Percentiles rank a stretch among this genome's conserved stretches.
Conservation (phyloP, 2,888 invertebrate genomes). For the Archips xylosteana region DNA sequence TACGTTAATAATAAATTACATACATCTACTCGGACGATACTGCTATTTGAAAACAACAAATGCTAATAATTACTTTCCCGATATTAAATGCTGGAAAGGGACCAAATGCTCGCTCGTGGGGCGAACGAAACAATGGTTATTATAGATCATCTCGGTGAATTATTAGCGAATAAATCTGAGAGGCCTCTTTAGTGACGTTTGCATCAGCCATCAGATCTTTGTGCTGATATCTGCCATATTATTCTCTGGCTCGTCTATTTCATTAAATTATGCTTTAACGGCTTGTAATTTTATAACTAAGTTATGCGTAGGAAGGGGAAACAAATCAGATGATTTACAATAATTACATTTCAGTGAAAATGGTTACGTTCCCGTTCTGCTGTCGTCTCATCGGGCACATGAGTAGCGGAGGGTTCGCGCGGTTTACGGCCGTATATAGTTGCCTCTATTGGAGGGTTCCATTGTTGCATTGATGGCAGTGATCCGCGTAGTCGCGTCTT, state of each 20-base stretch:
- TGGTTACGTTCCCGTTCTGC: slow-evolving; percentile 36
- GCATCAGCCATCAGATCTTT: slow-evolving; percentile 47
- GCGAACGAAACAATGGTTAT: slow-evolving; percentile 59
- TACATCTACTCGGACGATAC: slow-evolving; percentile 65
- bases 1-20: slow-evolving; percentile 75
- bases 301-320: slow-evolving; percentile 25
- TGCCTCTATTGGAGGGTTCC: slow-evolving; percentile 80
- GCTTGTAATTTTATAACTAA: slow-evolving; percentile 42
- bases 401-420: slow-evolving; percentile 62
- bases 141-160: slow-evolving; percentile 61
- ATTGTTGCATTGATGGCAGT: slow-evolving; percentile 83
- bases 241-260: slow-evolving; percentile 42
- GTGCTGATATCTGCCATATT: slow-evolving; percentile 47
- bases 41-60: slow-evolving; percentile 70
- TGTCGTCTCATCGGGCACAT: slow-evolving; percentile 46
- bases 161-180: slow-evolving; percentile 62
- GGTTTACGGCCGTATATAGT: slow-evolving; percentile 76
- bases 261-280: slow-evolving; percentile 52
- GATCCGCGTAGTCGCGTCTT: slow-evolving; percentile 79
- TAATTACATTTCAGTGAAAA: slow-evolving; percentile 50
- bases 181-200: slow-evolving; percentile 50
- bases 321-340: slow-evolving; percentile 41
- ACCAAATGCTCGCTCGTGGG: slow-evolving; percentile 50
- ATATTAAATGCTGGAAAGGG: slow-evolving; percentile 61
- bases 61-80: slow-evolving; percentile 68